These are phyloP conservation scores for Pemphigus obesinymphae DNA, from an alignment of 1,140 invertebrate genomes.

Conservation along the genomic window DNA sequence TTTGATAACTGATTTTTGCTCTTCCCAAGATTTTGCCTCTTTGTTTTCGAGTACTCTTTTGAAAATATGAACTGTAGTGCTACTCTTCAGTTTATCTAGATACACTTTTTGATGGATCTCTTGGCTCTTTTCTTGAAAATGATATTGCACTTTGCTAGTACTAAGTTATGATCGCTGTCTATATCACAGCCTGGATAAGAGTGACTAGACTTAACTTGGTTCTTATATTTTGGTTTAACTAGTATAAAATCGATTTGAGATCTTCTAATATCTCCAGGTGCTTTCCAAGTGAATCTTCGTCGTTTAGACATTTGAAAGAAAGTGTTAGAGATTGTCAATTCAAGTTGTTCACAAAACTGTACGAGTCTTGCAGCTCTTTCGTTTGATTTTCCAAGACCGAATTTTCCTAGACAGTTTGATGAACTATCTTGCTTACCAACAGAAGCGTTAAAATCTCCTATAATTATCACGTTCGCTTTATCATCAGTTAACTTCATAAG, in stretches of 20 bases:
- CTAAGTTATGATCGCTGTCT: conserved; percentile 49
- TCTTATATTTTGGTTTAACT: conserved; percentile 48
- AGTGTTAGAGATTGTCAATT: conserved; percentile 48
- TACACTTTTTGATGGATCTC: neutral
- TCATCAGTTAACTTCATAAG: conserved; percentile 40
- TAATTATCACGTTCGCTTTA: conserved; percentile 44
- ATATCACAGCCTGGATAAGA: conserved; percentile 45
- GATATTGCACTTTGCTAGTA: conserved; percentile 43
- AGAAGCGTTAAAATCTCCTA: conserved; percentile 49
- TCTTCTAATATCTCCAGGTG: conserved; percentile 48
- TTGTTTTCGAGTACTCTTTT: conserved; percentile 11
- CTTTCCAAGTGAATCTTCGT: conserved; percentile 50
- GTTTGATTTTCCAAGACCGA: conserved; percentile 47
- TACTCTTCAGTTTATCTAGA: conserved; percentile 22
- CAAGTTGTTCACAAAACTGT: conserved; percentile 49
- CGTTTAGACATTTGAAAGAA: conserved; percentile 48
- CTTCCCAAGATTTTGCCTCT: conserved; percentile 36
- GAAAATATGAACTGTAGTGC: neutral
- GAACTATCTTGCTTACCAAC: conserved; percentile 42
- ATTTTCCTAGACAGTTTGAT: conserved; percentile 40
- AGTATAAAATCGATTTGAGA: conserved; percentile 51
- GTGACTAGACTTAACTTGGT: conserved; percentile 47
- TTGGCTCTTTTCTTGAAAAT: conserved; percentile 26
- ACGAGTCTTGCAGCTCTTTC: conserved; percentile 47
- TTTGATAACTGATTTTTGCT: neutral